These are phyloP conservation scores for Brachionus koreanus DNA, from an alignment of 1,140 invertebrate genomes.

Conservation along the genomic window DNA sequence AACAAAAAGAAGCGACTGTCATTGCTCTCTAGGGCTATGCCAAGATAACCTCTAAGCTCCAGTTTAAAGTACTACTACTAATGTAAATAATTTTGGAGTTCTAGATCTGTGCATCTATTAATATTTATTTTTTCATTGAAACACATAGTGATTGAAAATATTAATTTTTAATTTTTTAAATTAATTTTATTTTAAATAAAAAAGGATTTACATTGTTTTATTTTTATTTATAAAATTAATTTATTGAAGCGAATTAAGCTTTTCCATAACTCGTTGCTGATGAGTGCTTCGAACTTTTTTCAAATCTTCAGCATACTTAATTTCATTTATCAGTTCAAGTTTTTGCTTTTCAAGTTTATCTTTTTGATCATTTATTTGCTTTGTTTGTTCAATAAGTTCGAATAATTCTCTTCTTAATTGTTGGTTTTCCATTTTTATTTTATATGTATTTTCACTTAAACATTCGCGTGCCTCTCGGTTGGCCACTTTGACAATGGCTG, in stretches of 20 bases:
- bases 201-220: too few species aligned
- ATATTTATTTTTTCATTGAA: too few species aligned
- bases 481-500: conserved; percentile 53
- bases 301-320: conserved; percentile 53
- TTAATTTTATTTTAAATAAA: too few species aligned
- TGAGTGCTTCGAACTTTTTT: conserved; percentile 51
- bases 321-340: conserved; percentile 51
- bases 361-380: conserved; percentile 51
- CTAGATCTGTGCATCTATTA: too few species aligned
- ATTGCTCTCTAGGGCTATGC: too few species aligned
- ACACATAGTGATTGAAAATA: too few species aligned
- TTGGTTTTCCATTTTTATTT: conserved; percentile 54
- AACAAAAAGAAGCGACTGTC: too few species aligned
- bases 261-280: conserved; percentile 46
- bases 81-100: too few species aligned
- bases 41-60: too few species aligned
- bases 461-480: conserved; percentile 55
- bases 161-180: too few species aligned
- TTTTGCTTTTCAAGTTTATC: conserved; percentile 51
- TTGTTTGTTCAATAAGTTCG: conserved; percentile 51
- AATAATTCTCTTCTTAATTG: conserved; percentile 51
- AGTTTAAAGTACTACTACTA: too few species aligned
- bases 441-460: conserved; percentile 53
- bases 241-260: background rate
- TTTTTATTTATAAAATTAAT: background rate